A percentile compares a stretch with the other conserved stretches of the same genome.
These are phyloP conservation scores for Trypoxylon attenuatum DNA, from an alignment of 2,888 invertebrate species.

Conservation along the genomic window DNA sequence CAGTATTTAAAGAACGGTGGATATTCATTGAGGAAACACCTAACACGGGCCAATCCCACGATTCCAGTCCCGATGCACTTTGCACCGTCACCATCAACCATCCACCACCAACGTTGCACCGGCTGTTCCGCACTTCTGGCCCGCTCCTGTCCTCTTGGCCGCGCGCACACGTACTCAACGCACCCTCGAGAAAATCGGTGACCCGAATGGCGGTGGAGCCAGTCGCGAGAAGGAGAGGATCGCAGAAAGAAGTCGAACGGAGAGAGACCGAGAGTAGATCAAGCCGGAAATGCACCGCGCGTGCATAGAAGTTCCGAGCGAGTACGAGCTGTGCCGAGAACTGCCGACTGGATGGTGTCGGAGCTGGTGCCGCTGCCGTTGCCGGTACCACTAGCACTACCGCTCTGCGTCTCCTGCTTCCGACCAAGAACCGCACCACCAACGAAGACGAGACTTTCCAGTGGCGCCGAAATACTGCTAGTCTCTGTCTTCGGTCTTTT, in stretches of 20 bases:
- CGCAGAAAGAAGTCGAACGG: neutral
- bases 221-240: neutral
- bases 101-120: slow-evolving; percentile 36
- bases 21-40: too few species aligned
- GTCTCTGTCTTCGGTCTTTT: slow-evolving; percentile 23
- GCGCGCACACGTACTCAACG: slow-evolving; percentile 22
- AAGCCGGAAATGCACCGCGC: slow-evolving; percentile 44
- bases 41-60: too few species aligned
- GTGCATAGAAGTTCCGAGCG: slow-evolving; percentile 51
- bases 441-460: slow-evolving; percentile 43
- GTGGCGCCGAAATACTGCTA: slow-evolving; percentile 49
- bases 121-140: slow-evolving; percentile 23
- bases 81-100: slow-evolving; percentile 40
- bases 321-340: slow-evolving; percentile 60
- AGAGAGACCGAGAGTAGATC: slow-evolving; percentile 13
- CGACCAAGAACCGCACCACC: neutral
- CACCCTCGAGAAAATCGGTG: slow-evolving; percentile 34
- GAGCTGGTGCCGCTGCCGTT: slow-evolving; percentile 24
- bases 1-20: too few species aligned
- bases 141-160: slow-evolving; percentile 15
- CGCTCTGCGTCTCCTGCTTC: neutral
- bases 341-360: slow-evolving; percentile 53
- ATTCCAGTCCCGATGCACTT: slow-evolving; percentile 26
- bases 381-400: slow-evolving; percentile 14
- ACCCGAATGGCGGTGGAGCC: slow-evolving; percentile 24